phyloP scores from a whole-genome alignment of 2,113 vertebrate genomes.

The Elanus axillaris region DNA sequence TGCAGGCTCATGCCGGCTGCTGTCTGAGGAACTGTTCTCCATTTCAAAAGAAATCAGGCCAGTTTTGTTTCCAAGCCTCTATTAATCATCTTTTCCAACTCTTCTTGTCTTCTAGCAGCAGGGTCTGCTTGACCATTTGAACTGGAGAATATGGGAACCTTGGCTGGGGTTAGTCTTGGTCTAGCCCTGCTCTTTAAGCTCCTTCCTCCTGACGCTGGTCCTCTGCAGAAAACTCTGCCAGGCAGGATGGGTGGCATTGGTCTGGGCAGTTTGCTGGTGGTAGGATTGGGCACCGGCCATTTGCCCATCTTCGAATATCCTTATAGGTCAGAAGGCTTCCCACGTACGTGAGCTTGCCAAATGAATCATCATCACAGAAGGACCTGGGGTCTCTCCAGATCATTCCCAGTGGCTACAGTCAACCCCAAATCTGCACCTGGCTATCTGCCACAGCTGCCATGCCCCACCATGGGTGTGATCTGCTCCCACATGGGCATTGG shows the following conservation, averaged over 20 bases:
- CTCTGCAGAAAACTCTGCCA: neutral
- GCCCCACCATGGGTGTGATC: neutral
- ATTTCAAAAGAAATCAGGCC: conserved; percentile 22
- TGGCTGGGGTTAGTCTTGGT: neutral
- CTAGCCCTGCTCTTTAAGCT: neutral
- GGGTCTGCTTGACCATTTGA: neutral
- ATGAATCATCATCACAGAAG: neutral
- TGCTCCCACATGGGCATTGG: neutral
- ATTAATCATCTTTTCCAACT: conserved; percentile 2
- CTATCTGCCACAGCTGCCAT: neutral
- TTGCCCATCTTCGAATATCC: neutral
- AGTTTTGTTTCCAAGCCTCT: conserved; percentile 5
- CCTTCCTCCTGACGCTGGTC: neutral
- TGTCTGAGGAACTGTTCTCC: conserved; percentile 31
- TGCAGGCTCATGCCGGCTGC: neutral
- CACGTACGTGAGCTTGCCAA: fast-evolving
- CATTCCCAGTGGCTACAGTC: neutral
- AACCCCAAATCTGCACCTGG: neutral
- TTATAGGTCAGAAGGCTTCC: neutral
- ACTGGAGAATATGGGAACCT: neutral
- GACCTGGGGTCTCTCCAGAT: neutral
- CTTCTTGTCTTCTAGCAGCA: neutral
- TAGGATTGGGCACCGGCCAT: neutral
- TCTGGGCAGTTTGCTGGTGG: neutral
- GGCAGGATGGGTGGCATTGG: neutral